Evolutionary conservation across 2,888 invertebrate genomes (phyloP).

Genomic region (Oxyteleia sp.): DNA sequence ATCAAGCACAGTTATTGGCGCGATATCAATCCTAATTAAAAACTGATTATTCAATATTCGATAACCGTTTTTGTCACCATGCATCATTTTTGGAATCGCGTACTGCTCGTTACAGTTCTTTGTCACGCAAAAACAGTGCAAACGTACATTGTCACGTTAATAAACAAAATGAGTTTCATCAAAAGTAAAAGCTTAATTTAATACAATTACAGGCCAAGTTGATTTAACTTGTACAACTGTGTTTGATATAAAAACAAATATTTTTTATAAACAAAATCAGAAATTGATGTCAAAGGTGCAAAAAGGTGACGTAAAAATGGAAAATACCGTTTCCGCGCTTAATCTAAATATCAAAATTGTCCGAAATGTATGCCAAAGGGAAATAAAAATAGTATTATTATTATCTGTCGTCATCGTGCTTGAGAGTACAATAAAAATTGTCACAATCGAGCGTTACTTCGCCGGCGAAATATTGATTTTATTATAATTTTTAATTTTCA

Average conservation of each 20-base stretch:
- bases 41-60: too few relatives aligned
- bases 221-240: constrained; percentile 1
- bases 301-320: constrained; percentile 14
- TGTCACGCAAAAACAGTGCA: too few relatives aligned
- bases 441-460: constrained; percentile 25
- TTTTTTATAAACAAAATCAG: background rate
- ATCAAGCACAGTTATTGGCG: too few relatives aligned
- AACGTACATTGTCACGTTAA: too few relatives aligned
- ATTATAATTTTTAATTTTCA: constrained; percentile 35
- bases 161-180: background rate
- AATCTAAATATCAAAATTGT: constrained; percentile 26
- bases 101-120: too few relatives aligned
- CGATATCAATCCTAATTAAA: too few relatives aligned
- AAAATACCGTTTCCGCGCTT: constrained; percentile 24
- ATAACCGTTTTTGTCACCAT: too few relatives aligned
- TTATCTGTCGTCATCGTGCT: constrained; percentile 26
- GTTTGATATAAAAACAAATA: constrained; percentile 23
- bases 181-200: constrained; percentile 14
- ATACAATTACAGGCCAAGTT: constrained; percentile 2
- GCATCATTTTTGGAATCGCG: too few relatives aligned
- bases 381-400: constrained; percentile 47
- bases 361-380: constrained; percentile 23
- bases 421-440: constrained; percentile 24
- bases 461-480: constrained; percentile 36
- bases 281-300: constrained; percentile 9